Conservation (phyloP, 2,888 invertebrate genomes). For the Trichacis sp. region DNA sequence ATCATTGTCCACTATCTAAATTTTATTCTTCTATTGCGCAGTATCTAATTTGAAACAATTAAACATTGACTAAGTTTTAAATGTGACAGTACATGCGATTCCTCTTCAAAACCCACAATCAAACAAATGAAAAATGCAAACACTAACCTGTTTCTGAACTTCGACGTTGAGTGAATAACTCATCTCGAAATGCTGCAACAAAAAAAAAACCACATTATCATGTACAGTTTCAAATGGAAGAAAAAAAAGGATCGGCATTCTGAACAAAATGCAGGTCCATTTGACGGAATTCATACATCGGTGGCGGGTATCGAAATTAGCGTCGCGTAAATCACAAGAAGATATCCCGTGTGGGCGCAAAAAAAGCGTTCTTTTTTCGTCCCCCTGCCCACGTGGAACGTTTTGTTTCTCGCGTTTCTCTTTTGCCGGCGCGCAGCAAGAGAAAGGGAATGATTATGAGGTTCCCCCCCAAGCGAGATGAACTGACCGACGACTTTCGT, state of each 20-base stretch:
- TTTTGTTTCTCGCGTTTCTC: conserved; percentile 39
- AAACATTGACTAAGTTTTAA: too few relatives aligned
- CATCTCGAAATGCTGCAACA: conserved; percentile 94
- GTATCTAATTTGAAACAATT: too few relatives aligned
- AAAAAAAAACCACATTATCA: too few relatives aligned
- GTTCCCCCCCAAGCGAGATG: conserved; percentile 38
- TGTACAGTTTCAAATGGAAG: too few relatives aligned
- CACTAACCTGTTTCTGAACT: conserved; percentile 92
- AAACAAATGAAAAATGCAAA: neutral
- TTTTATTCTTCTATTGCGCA: too few relatives aligned
- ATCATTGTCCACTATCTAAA: too few relatives aligned
- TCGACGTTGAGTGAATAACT: conserved; percentile 95
- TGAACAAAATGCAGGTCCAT: too few relatives aligned
- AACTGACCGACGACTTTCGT: conserved; percentile 42
- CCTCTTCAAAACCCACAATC: neutral
- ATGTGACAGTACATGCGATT: too few relatives aligned
- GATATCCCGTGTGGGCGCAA: conserved; percentile 41
- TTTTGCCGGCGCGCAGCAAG: conserved; percentile 24
- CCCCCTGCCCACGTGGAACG: conserved; percentile 22
- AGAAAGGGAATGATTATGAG: conserved; percentile 47
- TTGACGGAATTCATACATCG: too few relatives aligned
- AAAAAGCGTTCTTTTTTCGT: conserved; percentile 9
- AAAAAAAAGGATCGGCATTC: conserved; percentile 5
- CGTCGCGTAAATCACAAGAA: conserved; percentile 48
- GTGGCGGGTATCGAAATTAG: conserved; percentile 8